Evolutionary conservation across 2,113 vertebrate species (phyloP).

Genomic region (Nestor notabilis): DNA sequence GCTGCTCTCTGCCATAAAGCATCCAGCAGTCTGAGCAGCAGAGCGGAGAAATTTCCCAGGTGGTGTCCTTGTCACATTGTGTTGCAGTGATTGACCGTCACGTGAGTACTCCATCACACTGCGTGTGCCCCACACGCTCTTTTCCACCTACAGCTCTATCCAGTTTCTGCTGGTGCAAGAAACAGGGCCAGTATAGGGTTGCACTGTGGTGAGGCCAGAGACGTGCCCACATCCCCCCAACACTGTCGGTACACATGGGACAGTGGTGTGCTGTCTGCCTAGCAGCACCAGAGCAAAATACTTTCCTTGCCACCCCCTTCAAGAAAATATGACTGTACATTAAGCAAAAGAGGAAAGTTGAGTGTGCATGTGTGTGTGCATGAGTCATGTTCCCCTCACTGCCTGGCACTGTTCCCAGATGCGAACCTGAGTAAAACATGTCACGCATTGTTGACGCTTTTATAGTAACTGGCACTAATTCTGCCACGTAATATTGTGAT

Average conservation of each 20-base stretch:
- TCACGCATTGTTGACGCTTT: constrained; percentile 39
- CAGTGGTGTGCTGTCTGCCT: neutral
- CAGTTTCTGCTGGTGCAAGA: neutral
- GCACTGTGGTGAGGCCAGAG: neutral
- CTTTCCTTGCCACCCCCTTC: neutral
- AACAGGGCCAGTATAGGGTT: neutral
- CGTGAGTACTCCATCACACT: neutral
- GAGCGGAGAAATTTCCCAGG: constrained; percentile 11
- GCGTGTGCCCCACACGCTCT: neutral
- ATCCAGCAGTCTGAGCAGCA: neutral
- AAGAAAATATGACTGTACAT: neutral
- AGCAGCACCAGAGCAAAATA: neutral
- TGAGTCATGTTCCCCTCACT: neutral
- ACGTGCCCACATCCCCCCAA: neutral
- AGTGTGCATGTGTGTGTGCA: neutral
- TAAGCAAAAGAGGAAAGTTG: neutral
- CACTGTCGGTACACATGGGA: accelerated
- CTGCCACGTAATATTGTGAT: neutral
- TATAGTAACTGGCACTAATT: constrained; percentile 35
- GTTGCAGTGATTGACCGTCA: neutral
- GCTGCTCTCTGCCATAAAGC: neutral
- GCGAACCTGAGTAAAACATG: constrained; percentile 44
- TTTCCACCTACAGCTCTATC: neutral
- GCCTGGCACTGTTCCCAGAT: constrained; percentile 43
- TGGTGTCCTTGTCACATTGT: neutral